Evolutionary conservation across 1,140 invertebrate species (phyloP).

Genomic region (Carposina sasakii): DNA sequence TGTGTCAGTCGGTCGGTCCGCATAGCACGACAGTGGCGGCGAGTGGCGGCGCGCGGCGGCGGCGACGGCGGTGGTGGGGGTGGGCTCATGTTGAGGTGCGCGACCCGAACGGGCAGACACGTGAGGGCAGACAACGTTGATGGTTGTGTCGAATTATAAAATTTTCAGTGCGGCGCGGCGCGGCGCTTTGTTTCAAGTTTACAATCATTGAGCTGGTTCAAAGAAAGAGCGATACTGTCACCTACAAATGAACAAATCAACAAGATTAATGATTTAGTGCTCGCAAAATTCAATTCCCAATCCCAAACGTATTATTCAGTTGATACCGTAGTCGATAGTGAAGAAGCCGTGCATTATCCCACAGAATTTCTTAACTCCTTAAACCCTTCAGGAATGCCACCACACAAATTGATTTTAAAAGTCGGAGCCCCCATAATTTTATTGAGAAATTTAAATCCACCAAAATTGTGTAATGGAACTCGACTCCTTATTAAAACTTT

Average conservation of each 20-base stretch:
- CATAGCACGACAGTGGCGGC: too few relatives aligned
- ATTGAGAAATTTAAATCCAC: constrained; percentile 36
- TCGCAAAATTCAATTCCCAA: neutral
- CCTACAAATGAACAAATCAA: constrained; percentile 5
- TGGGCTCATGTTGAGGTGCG: too few relatives aligned
- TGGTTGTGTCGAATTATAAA: too few relatives aligned
- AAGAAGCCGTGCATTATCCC: constrained; percentile 22
- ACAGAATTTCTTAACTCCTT: constrained; percentile 21
- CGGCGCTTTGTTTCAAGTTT: too few relatives aligned
- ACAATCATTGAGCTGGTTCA: too few relatives aligned
- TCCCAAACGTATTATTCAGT: neutral
- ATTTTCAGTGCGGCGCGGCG: too few relatives aligned
- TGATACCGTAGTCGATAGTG: constrained; percentile 5
- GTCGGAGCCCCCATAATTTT: constrained; percentile 44
- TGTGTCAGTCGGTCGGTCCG: too few relatives aligned
- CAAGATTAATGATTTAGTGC: constrained; percentile 1
- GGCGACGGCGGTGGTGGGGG: too few relatives aligned
- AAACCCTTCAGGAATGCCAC: constrained; percentile 22
- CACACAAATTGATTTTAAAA: constrained; percentile 37
- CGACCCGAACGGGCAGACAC: too few relatives aligned
- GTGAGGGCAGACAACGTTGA: too few relatives aligned
- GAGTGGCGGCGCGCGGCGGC: too few relatives aligned
- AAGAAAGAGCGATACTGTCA: constrained; percentile 4
- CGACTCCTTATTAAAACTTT: constrained; percentile 30
- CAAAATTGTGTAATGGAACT: constrained; percentile 44